Percentiles rank a stretch among this genome's conserved stretches.
phyloP scores from a whole-genome alignment of 1,140 invertebrate genomes.

The Papilio dardanus region DNA sequence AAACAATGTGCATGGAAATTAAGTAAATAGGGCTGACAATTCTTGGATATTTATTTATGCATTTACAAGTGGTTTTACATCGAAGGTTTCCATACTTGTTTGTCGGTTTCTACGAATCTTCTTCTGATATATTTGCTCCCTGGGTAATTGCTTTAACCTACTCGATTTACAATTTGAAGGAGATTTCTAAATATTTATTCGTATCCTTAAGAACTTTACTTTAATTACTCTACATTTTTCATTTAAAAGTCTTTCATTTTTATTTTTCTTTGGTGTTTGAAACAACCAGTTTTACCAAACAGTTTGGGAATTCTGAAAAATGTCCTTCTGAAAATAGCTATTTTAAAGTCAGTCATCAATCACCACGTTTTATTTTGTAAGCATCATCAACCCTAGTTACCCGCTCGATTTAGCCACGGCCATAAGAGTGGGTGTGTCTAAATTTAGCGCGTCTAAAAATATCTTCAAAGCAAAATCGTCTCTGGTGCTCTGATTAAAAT shows the following conservation, averaged over 20 bases:
- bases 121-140: too few relatives aligned
- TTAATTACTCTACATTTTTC: not conserved
- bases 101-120: not conserved
- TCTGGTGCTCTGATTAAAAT: conserved; percentile 39
- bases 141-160: too few relatives aligned
- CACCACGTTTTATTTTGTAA: not conserved
- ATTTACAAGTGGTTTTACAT: not conserved
- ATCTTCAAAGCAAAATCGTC: conserved; percentile 42
- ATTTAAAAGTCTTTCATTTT: not conserved
- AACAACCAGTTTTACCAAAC: too few relatives aligned
- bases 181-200: too few relatives aligned
- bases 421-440: conserved; percentile 52
- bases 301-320: too few relatives aligned
- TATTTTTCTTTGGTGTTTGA: not conserved
- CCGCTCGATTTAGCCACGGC: conserved; percentile 41
- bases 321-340: too few relatives aligned
- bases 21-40: conserved; percentile 4
- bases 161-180: too few relatives aligned
- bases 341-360: not conserved
- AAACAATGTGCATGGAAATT: conserved; percentile 7
- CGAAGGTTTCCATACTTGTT: not conserved
- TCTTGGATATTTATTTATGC: not conserved
- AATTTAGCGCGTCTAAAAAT: conserved; percentile 55
- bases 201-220: too few relatives aligned
- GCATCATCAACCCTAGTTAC: not conserved